Percentiles rank a stretch among this genome's conserved stretches.
Conservation (phyloP, 1,140 invertebrate genomes). For the Wasmannia auropunctata region DNA sequence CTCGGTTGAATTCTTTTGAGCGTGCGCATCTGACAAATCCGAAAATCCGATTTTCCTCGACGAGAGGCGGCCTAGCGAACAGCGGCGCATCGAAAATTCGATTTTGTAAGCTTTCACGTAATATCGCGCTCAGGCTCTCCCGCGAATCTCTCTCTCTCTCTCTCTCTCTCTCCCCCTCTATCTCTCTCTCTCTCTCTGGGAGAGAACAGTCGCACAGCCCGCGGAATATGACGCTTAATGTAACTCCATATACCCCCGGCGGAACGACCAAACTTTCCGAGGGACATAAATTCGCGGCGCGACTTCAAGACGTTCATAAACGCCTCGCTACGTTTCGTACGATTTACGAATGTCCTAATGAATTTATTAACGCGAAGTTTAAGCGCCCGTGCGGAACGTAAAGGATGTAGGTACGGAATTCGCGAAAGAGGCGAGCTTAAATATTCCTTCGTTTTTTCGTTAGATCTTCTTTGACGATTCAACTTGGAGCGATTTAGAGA, state of each 20-base stretch:
- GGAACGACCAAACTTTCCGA: slow-evolving; percentile 54
- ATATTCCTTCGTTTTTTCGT: background rate
- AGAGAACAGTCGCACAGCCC: slow-evolving; percentile 27
- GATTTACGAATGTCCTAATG: slow-evolving; percentile 59
- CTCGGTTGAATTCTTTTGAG: slow-evolving; percentile 64
- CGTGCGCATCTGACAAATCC: slow-evolving; percentile 67
- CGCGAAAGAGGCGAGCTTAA: background rate
- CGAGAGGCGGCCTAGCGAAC: slow-evolving; percentile 61
- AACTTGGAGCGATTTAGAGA: background rate
- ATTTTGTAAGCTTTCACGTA: slow-evolving; percentile 72
- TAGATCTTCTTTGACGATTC: background rate
- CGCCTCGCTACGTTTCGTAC: slow-evolving; percentile 51
- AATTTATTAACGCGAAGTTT: slow-evolving; percentile 57
- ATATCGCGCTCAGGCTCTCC: slow-evolving; percentile 60
- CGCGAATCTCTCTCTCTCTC: no score
- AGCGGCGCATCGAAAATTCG: slow-evolving; percentile 68
- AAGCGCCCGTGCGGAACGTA: background rate
- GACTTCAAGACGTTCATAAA: slow-evolving; percentile 61
- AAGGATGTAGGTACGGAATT: slow-evolving; percentile 3
- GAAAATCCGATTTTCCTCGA: slow-evolving; percentile 68
- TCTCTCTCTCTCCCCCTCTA: no score
- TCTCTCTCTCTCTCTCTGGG: no score
- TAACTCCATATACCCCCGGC: slow-evolving; percentile 43
- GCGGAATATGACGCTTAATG: slow-evolving; percentile 50
- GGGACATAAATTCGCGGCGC: slow-evolving; percentile 45